These are phyloP conservation scores for Periophthalmodon schlosseri DNA, from an alignment of 2,113 vertebrate species.

Conservation along the genomic window DNA sequence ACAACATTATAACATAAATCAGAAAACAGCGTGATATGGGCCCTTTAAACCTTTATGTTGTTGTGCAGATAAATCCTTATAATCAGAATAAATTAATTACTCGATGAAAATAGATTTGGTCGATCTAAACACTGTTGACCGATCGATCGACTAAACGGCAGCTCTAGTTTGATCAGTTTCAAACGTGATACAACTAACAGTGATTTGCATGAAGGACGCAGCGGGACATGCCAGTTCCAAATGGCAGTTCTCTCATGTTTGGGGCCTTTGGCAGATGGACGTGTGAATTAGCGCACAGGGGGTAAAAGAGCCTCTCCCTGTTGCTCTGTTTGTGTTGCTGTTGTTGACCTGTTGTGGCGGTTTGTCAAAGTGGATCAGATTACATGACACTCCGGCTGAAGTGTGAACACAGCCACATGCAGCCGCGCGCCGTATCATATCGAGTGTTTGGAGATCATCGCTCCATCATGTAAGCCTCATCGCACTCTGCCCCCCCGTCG, in stretches of 20 bases:
- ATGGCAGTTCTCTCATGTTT: background rate
- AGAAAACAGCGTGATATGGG: no score
- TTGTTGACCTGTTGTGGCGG: slow-evolving; percentile 28
- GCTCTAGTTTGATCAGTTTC: no score
- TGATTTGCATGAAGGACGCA: slow-evolving; percentile 14
- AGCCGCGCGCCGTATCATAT: background rate
- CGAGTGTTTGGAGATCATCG: slow-evolving; percentile 9
- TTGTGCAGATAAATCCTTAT: no score
- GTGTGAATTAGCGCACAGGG: slow-evolving; percentile 22
- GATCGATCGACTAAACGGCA: background rate
- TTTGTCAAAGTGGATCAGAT: slow-evolving; percentile 44
- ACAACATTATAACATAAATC: no score
- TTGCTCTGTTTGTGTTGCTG: slow-evolving; percentile 22
- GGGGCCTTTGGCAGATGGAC: background rate
- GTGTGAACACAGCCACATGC: slow-evolving; percentile 35
- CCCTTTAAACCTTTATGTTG: no score
- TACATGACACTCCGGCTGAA: slow-evolving; percentile 49
- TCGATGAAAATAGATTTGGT: no score
- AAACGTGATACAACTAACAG: slow-evolving; percentile 2
- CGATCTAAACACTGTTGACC: no score
- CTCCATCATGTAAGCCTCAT: background rate
- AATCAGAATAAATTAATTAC: no score
- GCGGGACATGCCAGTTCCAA: background rate
- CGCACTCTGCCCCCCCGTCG: background rate
- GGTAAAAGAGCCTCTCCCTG: slow-evolving; percentile 2